Percentiles rank a stretch among this genome's conserved stretches.
phyloP scores from a whole-genome alignment of 1,140 invertebrate genomes.

The Patella vulgata region DNA sequence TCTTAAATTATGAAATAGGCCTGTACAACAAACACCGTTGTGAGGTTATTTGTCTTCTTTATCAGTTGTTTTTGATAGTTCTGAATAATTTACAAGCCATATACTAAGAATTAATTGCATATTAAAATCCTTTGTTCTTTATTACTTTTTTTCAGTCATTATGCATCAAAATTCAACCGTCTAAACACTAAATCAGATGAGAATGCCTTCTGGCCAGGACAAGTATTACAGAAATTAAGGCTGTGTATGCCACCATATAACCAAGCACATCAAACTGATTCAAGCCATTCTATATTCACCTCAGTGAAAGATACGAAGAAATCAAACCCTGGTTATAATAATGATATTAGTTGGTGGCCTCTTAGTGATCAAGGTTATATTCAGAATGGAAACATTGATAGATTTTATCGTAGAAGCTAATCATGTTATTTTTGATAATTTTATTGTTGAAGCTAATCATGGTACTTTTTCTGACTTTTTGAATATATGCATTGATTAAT shows the following conservation, averaged over 20 bases:
- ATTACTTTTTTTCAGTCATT: too few relatives aligned
- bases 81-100: too few relatives aligned
- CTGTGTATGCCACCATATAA: conserved; percentile 53
- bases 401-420: not conserved
- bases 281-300: conserved; percentile 6
- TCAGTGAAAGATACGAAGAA: conserved; percentile 13
- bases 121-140: too few relatives aligned
- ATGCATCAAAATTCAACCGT: too few relatives aligned
- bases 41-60: too few relatives aligned
- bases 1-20: too few relatives aligned
- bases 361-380: conserved; percentile 41
- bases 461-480: too few relatives aligned
- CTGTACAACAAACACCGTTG: too few relatives aligned
- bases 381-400: conserved; percentile 22
- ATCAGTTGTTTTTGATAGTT: too few relatives aligned
- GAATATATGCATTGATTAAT: too few relatives aligned
- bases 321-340: conserved; percentile 41
- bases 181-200: conserved; percentile 17
- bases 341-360: conserved; percentile 49
- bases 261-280: conserved; percentile 10
- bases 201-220: conserved; percentile 61
- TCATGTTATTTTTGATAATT: not conserved
- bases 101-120: too few relatives aligned
- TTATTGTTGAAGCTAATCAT: not conserved
- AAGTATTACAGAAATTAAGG: conserved; percentile 58